Conservation (phyloP, 2,797 vertebrate genomes). For the Sebastes vulpes region DNA sequence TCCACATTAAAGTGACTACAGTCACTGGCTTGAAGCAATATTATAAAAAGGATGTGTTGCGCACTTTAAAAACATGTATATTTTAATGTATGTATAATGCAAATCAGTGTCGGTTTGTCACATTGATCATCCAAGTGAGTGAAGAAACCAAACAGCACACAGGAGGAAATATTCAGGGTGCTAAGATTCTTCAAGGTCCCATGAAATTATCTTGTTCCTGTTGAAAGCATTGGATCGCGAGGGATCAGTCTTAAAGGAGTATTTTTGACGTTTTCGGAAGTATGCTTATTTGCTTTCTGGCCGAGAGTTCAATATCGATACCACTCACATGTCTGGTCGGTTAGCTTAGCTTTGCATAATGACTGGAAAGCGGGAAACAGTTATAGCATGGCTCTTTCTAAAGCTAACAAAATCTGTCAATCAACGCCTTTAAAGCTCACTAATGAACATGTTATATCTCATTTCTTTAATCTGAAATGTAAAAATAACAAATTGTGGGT, state of each 20-base stretch:
- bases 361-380: neutral
- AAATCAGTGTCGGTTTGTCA: conserved; percentile 27
- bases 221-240: neutral
- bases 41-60: conserved; percentile 12
- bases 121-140: conserved; percentile 8
- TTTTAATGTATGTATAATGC: conserved; percentile 45
- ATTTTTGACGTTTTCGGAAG: neutral
- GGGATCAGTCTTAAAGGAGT: neutral
- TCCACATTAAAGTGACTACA: conserved; percentile 38
- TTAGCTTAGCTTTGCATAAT: conserved; percentile 11
- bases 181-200: neutral
- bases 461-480: neutral
- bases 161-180: neutral
- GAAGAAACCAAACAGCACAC: conserved; percentile 7
- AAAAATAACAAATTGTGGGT: neutral
- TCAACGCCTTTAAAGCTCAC: neutral
- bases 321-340: neutral
- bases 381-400: neutral
- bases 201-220: neutral
- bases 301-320: neutral
- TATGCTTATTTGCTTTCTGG: neutral
- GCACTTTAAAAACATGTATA: conserved; percentile 49
- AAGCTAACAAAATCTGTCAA: neutral
- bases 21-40: conserved; percentile 69
- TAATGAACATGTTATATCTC: neutral